Conservation (phyloP, 2,888 invertebrate species). For the Hecatera dysodea region DNA sequence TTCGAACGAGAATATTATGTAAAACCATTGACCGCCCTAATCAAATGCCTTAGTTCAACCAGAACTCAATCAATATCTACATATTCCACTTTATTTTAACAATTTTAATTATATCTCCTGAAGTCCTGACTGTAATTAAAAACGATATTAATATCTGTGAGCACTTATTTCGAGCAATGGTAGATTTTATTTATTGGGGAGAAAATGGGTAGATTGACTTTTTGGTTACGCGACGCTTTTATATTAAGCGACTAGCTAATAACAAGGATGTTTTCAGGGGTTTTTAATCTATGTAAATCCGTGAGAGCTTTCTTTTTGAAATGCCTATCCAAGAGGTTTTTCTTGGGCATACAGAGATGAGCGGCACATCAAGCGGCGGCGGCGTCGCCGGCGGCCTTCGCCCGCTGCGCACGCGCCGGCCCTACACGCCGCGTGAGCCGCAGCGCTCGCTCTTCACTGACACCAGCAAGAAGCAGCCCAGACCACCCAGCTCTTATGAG, state of each 20-base stretch:
- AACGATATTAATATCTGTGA: too few relatives aligned
- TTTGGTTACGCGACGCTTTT: too few relatives aligned
- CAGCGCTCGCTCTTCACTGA: conserved; percentile 94
- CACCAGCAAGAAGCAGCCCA: conserved; percentile 77
- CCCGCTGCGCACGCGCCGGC: conserved; percentile 95
- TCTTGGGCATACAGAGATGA: conserved; percentile 76
- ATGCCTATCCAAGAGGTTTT: neutral
- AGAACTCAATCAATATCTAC: neutral
- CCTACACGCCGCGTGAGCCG: conserved; percentile 96
- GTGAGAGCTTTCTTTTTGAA: neutral
- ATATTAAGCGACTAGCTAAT: too few relatives aligned
- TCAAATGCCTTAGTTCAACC: neutral
- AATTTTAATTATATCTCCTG: too few relatives aligned
- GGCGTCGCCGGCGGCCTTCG: conserved; percentile 81
- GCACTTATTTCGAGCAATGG: too few relatives aligned
- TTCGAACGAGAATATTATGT: neutral
- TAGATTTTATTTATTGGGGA: too few relatives aligned
- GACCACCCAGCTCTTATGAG: conserved; percentile 95
- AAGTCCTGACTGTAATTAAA: neutral
- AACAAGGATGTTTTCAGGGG: too few relatives aligned
- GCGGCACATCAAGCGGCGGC: conserved; percentile 68
- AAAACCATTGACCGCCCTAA: neutral
- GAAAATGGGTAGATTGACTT: too few relatives aligned
- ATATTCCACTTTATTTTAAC: neutral
- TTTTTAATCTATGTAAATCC: neutral